Conservation (phyloP, 2,797 vertebrate genomes). For the Microhierax caerulescens region DNA sequence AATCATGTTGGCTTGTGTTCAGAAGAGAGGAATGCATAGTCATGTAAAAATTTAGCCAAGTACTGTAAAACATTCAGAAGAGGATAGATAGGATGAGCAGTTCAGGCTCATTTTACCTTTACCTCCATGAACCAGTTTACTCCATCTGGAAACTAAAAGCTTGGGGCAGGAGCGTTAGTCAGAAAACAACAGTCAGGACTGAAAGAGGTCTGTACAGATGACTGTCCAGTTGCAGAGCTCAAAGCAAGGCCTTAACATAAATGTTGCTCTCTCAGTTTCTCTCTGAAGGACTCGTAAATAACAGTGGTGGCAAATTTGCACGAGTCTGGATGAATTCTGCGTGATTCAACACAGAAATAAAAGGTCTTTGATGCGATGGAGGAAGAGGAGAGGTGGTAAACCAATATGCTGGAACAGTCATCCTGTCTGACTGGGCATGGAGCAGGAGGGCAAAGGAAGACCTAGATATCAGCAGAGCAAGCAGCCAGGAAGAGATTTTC, state of each 20-base stretch:
- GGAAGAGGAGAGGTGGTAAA: neutral
- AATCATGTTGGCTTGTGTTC: constrained; percentile 26
- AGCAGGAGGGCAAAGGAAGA: neutral
- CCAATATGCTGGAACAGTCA: neutral
- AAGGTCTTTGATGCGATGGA: neutral
- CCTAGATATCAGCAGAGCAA: neutral
- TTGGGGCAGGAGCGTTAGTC: fast-evolving
- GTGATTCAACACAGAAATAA: neutral
- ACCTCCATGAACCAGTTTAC: neutral
- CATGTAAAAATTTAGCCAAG: neutral
- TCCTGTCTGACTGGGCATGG: neutral
- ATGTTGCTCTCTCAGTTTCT: neutral
- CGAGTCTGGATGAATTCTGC: neutral
- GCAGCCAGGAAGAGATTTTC: neutral
- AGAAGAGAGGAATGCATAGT: neutral
- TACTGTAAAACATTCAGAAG: neutral
- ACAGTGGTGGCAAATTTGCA: fast-evolving
- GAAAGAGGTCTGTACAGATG: neutral
- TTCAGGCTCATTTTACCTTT: neutral
- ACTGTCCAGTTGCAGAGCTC: neutral
- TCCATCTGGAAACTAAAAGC: neutral
- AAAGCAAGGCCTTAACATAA: neutral
- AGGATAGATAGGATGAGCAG: neutral
- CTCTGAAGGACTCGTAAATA: neutral
- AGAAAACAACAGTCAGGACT: neutral